These are phyloP conservation scores for Lepidurus packardi DNA, from an alignment of 1,140 invertebrate genomes.

Conservation along the genomic window DNA sequence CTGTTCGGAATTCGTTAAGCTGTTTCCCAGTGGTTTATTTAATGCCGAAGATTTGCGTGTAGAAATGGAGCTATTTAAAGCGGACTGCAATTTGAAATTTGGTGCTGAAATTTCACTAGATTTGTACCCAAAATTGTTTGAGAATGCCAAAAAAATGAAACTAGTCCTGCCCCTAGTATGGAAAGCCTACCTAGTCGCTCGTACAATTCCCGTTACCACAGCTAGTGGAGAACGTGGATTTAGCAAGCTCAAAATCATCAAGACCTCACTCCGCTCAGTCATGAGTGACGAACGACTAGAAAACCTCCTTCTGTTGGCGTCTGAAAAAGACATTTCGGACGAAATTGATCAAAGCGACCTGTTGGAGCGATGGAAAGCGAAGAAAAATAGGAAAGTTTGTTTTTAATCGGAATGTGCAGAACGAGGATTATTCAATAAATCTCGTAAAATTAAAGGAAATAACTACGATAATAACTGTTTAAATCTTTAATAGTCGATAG, in stretches of 20 bases:
- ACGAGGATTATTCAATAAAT: too few relatives aligned
- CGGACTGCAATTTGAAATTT: not conserved
- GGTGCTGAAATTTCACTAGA: not conserved
- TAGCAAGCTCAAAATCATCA: not conserved
- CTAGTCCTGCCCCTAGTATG: not conserved
- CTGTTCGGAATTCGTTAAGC: not conserved
- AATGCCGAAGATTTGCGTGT: not conserved
- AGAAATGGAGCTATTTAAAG: constrained; percentile 17
- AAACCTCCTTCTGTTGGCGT: not conserved
- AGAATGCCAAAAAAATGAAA: not conserved
- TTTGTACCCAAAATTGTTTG: not conserved
- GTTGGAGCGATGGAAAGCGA: constrained; percentile 4
- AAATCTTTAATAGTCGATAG: too few relatives aligned
- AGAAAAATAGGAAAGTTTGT: not conserved
- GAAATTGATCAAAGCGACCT: constrained; percentile 5
- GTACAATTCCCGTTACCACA: not conserved
- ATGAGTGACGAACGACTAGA: constrained; percentile 27
- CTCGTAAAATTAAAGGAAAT: too few relatives aligned
- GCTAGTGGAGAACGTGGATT: too few relatives aligned
- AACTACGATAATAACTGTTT: too few relatives aligned
- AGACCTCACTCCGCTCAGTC: constrained; percentile 5
- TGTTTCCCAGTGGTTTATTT: not conserved
- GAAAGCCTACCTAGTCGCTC: constrained; percentile 3
- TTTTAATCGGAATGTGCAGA: too few relatives aligned
- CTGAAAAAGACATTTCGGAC: constrained; percentile 21